Evolutionary conservation across 2,888 invertebrate genomes (phyloP).

Genomic region (Drosophila heteroneura): DNA sequence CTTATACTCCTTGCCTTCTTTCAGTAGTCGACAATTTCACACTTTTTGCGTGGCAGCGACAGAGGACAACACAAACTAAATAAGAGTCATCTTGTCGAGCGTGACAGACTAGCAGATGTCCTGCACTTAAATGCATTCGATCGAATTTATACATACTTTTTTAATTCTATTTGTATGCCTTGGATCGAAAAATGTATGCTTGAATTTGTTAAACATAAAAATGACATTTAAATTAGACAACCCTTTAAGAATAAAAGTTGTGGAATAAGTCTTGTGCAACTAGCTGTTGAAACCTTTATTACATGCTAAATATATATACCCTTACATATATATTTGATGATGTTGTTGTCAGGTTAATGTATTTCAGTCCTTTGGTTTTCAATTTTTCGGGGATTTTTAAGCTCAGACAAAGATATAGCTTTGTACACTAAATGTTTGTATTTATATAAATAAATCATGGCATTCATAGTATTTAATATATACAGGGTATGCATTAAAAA

Average conservation of each 20-base stretch:
- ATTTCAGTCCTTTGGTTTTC: not conserved
- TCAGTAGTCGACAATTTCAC: slow-evolving; percentile 79
- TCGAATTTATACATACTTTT: too few relatives aligned
- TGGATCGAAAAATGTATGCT: too few relatives aligned
- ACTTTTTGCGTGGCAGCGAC: slow-evolving; percentile 75
- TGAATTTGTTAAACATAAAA: not conserved
- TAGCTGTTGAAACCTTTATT: not conserved
- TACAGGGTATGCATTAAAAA: not conserved
- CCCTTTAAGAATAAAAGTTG: not conserved
- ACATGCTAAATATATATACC: not conserved
- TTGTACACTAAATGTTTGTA: not conserved
- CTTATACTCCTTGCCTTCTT: slow-evolving; percentile 31
- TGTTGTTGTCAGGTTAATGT: not conserved
- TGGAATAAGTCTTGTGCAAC: not conserved
- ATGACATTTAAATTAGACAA: not conserved
- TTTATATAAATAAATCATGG: not conserved
- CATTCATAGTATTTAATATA: not conserved
- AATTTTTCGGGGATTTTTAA: rapidly evolving
- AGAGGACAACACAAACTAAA: slow-evolving; percentile 48
- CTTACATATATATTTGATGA: not conserved
- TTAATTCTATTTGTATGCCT: too few relatives aligned
- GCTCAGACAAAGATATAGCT: not conserved
- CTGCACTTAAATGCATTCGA: not conserved
- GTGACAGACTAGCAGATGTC: not conserved
- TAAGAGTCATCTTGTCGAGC: not conserved